These are phyloP conservation scores for Propithecus perrieri DNA, from an alignment of 2,797 vertebrate species.

Conservation along the genomic window DNA sequence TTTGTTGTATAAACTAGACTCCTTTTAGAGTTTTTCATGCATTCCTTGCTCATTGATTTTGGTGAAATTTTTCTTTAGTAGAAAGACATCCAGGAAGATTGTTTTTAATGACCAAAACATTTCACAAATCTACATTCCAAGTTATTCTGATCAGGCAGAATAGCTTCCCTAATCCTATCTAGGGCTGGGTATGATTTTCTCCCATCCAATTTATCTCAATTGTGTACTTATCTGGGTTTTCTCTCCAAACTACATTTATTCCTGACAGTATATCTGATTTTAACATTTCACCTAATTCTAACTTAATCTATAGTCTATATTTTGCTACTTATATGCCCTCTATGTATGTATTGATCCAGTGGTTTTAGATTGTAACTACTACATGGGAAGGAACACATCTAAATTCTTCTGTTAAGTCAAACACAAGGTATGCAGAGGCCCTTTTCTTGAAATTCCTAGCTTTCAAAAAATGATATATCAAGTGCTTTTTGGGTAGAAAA, in stretches of 20 bases:
- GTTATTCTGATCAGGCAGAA: not conserved
- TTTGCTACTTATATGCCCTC: not conserved
- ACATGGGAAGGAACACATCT: not conserved
- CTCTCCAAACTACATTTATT: not conserved
- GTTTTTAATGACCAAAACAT: not conserved
- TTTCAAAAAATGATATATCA: not conserved
- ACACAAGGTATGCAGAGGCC: not conserved
- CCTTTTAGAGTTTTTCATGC: conserved; percentile 15
- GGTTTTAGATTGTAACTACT: not conserved
- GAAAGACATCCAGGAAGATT: conserved; percentile 14
- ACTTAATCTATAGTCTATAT: conserved; percentile 1
- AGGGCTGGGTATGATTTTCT: not conserved
- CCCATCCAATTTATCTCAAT: not conserved
- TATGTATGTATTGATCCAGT: not conserved
- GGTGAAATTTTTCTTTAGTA: conserved; percentile 1
- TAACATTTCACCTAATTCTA: not conserved
- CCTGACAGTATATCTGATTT: not conserved
- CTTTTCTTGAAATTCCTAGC: not conserved
- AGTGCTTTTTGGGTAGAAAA: not conserved
- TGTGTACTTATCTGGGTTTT: not conserved
- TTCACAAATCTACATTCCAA: not conserved
- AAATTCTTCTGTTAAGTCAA: conserved; percentile 25
- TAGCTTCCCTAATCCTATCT: not conserved
- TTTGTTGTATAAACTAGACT: not conserved
- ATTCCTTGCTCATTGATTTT: conserved; percentile 9